phyloP scores from a whole-genome alignment of 2,113 vertebrate genomes.

The Dasyprocta punctata region DNA sequence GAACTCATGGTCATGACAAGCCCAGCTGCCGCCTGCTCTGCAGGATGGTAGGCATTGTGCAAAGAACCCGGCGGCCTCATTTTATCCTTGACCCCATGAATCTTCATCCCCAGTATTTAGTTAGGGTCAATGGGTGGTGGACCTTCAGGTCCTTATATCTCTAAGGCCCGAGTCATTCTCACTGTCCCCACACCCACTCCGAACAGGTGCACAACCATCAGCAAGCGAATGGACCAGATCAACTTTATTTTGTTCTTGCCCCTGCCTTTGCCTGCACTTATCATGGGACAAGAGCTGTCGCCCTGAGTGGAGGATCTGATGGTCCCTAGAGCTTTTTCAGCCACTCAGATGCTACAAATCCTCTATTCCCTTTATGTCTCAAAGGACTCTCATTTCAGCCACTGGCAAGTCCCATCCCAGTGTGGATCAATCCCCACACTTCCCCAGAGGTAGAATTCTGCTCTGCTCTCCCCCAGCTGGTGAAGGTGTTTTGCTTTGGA shows the following conservation, averaged over 20 bases:
- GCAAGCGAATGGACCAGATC: background rate
- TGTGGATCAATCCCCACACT: background rate
- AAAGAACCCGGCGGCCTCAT: background rate
- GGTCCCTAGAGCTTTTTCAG: background rate
- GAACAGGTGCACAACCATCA: background rate
- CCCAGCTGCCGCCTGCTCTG: background rate
- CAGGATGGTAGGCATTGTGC: background rate
- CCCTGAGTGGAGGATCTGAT: background rate
- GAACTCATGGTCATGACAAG: background rate
- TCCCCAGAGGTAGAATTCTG: background rate
- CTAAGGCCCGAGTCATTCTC: background rate
- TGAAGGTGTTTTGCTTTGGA: conserved; percentile 9
- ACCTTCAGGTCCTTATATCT: background rate
- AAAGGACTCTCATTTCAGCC: background rate
- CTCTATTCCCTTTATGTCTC: background rate
- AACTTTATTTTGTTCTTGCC: background rate
- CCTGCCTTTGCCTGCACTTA: background rate
- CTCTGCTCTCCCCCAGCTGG: background rate
- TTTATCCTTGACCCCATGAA: background rate
- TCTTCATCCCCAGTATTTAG: background rate
- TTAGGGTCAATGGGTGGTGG: background rate
- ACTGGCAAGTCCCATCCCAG: background rate
- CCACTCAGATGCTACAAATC: background rate
- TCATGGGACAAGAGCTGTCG: background rate
- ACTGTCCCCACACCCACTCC: no score